These are phyloP conservation scores for Camponotus fellah DNA, from an alignment of 2,888 invertebrate genomes.

Conservation along the genomic window DNA sequence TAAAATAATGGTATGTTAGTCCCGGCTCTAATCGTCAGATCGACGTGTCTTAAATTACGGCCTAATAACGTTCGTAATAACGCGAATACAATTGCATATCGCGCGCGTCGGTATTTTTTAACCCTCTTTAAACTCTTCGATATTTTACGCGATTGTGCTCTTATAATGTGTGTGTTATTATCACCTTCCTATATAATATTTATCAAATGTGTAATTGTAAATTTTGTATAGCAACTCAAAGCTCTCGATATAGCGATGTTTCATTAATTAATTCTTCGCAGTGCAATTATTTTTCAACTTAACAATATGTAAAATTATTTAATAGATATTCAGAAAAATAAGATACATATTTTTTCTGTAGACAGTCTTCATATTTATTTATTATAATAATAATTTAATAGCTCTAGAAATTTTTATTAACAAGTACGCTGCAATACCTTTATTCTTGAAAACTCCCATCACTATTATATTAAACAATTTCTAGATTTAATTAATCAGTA, in stretches of 20 bases:
- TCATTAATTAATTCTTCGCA: not conserved
- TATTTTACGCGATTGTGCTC: constrained; percentile 5
- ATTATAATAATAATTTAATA: constrained; percentile 2
- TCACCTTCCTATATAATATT: not conserved
- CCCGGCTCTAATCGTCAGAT: constrained; percentile 66
- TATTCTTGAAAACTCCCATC: not conserved
- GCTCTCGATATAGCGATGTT: not conserved
- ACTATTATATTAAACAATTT: not conserved
- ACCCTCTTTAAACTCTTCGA: not conserved
- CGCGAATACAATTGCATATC: constrained; percentile 22
- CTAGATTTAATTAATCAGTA: not conserved
- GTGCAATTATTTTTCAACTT: not conserved
- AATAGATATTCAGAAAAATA: not conserved
- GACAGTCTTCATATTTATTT: not conserved
- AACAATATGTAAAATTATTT: not conserved
- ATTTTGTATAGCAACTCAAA: not conserved
- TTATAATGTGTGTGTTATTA: not conserved
- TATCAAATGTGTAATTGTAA: not conserved
- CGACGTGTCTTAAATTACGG: constrained; percentile 67
- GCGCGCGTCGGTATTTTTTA: constrained; percentile 13
- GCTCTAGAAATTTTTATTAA: not conserved
- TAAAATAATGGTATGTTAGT: constrained; percentile 73
- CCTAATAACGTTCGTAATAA: constrained; percentile 62
- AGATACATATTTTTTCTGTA: not conserved
- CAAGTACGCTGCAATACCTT: not conserved